A percentile compares a stretch with the other conserved stretches of the same genome.
Conservation (phyloP, 2,797 vertebrate genomes). For the Sebastes matsubarae region DNA sequence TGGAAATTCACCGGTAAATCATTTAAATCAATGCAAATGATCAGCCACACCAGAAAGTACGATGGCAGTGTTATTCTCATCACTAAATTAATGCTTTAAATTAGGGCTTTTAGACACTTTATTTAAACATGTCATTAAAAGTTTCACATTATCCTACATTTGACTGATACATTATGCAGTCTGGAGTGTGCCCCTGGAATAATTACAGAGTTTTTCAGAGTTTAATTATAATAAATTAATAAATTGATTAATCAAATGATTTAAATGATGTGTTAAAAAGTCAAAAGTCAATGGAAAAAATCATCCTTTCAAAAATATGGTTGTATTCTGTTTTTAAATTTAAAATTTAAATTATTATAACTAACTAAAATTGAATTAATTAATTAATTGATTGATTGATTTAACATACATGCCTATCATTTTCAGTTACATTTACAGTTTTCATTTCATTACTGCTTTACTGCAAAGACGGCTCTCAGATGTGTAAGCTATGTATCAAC, state of each 20-base stretch:
- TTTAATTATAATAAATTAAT: neutral
- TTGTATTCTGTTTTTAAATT: neutral
- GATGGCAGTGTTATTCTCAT: neutral
- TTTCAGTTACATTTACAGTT: neutral
- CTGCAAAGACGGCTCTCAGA: neutral
- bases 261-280: neutral
- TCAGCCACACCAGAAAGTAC: neutral
- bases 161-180: neutral
- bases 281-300: neutral
- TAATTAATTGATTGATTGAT: neutral
- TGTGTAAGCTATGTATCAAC: neutral
- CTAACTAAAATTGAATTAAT: neutral
- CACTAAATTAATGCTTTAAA: neutral
- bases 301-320: neutral
- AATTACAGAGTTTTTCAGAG: neutral
- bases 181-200: neutral
- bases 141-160: neutral
- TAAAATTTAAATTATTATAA: neutral
- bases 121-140: neutral
- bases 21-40: conserved; percentile 4
- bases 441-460: neutral
- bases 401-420: neutral
- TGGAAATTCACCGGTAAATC: neutral
- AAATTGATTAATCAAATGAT: neutral
- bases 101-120: neutral